These are phyloP conservation scores for Plutomurus gul DNA, from an alignment of 1,140 invertebrate species.

Conservation along the genomic window DNA sequence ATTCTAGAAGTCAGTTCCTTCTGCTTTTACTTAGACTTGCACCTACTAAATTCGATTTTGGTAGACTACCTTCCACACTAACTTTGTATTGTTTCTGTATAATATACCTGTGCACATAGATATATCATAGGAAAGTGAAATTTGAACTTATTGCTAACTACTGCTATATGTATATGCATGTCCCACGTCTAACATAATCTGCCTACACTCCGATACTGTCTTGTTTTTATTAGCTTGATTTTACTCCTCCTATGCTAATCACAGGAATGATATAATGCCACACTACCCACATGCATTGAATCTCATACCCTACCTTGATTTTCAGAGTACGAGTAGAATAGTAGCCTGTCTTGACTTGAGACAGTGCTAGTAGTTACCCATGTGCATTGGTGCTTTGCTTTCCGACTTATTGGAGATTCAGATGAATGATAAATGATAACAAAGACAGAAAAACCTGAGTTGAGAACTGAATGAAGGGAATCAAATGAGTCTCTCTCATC, in stretches of 20 bases:
- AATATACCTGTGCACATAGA: too few species aligned
- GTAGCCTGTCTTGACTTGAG: too few species aligned
- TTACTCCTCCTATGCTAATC: conserved; percentile 28
- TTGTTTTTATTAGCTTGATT: conserved; percentile 20
- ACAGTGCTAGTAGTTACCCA: too few species aligned
- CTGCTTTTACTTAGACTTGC: too few species aligned
- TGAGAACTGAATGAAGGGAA: conserved; percentile 14
- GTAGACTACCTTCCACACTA: too few species aligned
- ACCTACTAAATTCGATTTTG: too few species aligned
- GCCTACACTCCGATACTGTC: not conserved
- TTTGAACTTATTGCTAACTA: not conserved
- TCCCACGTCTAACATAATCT: too few species aligned
- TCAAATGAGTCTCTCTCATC: not conserved
- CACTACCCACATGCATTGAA: conserved; percentile 19
- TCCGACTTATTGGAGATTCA: not conserved
- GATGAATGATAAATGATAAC: conserved; percentile 25
- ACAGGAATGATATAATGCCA: conserved; percentile 5
- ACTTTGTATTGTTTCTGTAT: too few species aligned
- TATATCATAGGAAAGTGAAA: too few species aligned
- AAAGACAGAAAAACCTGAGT: conserved; percentile 21
- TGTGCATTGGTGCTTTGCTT: not conserved
- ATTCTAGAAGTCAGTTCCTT: too few species aligned
- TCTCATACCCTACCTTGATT: not conserved
- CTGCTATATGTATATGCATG: not conserved
- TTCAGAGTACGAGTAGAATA: too few species aligned